A percentile compares a stretch with the other conserved stretches of the same genome.
These are phyloP conservation scores for Siderastrea radians DNA, from an alignment of 92 coral and sea anemone species.

Conservation along the genomic window DNA sequence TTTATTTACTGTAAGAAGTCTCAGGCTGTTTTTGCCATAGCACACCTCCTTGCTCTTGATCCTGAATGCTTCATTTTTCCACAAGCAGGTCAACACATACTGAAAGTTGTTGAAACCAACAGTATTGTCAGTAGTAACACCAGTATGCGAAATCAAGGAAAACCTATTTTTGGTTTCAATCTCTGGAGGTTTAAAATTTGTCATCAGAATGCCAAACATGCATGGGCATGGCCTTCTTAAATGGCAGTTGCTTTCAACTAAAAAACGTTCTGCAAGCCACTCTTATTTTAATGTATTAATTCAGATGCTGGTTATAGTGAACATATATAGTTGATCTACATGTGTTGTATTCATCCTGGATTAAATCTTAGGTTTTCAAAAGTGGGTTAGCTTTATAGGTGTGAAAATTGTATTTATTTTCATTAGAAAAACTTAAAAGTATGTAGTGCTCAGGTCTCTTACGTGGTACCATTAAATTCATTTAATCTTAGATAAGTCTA, in stretches of 20 bases:
- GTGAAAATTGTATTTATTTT: too few species aligned
- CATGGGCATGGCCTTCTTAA: conserved; percentile 60
- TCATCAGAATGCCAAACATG: conserved; percentile 44
- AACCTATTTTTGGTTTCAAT: conserved; percentile 33
- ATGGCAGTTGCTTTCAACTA: not conserved
- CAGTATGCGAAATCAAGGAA: conserved; percentile 43
- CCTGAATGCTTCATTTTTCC: conserved; percentile 51
- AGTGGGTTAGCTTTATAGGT: too few species aligned
- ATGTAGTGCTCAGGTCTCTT: too few species aligned
- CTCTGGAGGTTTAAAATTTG: conserved; percentile 7
- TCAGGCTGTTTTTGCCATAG: conserved; percentile 38
- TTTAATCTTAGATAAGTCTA: too few species aligned
- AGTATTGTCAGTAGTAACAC: conserved; percentile 15
- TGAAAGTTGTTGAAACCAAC: conserved; percentile 18
- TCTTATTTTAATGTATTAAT: too few species aligned
- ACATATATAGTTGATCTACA: too few species aligned
- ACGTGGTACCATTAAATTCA: too few species aligned
- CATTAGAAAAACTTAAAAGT: too few species aligned
- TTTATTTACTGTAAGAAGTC: conserved; percentile 39
- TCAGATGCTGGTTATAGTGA: too few species aligned
- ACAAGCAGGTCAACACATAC: conserved; percentile 41
- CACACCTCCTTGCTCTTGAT: conserved; percentile 23
- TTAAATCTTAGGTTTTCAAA: too few species aligned
- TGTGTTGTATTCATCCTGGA: too few species aligned
- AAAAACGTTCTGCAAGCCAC: too few species aligned